Percentiles rank a stretch among this genome's conserved stretches.
These are phyloP conservation scores for Disparrhopalites patrizii DNA, from an alignment of 2,888 invertebrate species.

Conservation along the genomic window DNA sequence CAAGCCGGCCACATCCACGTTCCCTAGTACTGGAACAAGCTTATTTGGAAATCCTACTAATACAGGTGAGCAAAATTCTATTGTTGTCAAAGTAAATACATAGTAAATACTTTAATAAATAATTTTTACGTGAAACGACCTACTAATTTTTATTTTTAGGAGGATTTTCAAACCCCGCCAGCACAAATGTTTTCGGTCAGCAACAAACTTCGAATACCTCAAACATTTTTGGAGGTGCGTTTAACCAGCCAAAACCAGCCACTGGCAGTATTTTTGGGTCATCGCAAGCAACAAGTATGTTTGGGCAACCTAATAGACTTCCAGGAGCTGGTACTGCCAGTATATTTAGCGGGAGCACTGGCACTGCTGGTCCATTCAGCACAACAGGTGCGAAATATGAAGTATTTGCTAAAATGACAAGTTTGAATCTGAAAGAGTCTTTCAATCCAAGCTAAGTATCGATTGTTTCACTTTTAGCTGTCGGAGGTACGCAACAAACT, in stretches of 20 bases:
- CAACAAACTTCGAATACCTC: slow-evolving; percentile 33
- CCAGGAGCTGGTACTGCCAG: slow-evolving; percentile 26
- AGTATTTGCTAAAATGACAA: too few species aligned
- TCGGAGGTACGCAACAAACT: slow-evolving; percentile 31
- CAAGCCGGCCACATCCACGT: slow-evolving; percentile 25
- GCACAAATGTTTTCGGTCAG: slow-evolving; percentile 43
- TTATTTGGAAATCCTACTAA: slow-evolving; percentile 23
- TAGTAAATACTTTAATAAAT: background rate
- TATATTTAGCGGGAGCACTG: slow-evolving; percentile 31
- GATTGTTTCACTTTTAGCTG: too few species aligned
- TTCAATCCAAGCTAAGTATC: too few species aligned
- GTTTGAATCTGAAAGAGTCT: too few species aligned
- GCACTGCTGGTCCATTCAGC: slow-evolving; percentile 38
- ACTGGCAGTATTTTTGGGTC: slow-evolving; percentile 41
- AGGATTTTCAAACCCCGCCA: slow-evolving; percentile 20
- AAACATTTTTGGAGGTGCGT: slow-evolving; percentile 41
- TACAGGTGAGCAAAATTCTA: background rate
- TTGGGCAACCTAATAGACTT: slow-evolving; percentile 40
- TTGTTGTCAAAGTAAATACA: background rate
- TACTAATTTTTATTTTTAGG: slow-evolving; percentile 2
- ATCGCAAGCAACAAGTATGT: slow-evolving; percentile 33
- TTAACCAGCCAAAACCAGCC: slow-evolving; percentile 35
- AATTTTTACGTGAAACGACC: background rate
- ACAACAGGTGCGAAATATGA: background rate
- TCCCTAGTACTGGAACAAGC: slow-evolving; percentile 21